Evolutionary conservation across 2,113 vertebrate species (phyloP), one percentile per base, ranked within the genome.

Genomic region (Ciconia stormi): DNA sequence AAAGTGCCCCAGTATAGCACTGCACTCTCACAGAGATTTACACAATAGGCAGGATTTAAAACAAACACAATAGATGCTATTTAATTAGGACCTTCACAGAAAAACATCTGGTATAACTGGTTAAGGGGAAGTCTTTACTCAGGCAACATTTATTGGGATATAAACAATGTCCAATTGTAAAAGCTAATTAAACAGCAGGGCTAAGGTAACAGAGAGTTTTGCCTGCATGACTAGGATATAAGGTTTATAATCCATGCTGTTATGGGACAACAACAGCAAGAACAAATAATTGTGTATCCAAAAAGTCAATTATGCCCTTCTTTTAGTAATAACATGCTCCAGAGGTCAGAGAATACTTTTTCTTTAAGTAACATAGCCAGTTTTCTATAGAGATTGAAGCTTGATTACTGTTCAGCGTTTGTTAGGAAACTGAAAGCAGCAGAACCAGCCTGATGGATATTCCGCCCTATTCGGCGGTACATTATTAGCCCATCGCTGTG

Each of bases 161-260:
- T 91, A 96, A 96, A 93, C 91, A 94, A 93, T 78, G 91, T 95
- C 94, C 95, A 95, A 67, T 74, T 96, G 91, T 90, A 95, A 90
- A 78, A 10, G 21, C 93, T 95, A 94, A 95, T 96, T 97, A 96
- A 97, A 91, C 71, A 86, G 94, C 87, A 70, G 87, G 78, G 63
- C 89, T 93, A 91, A 95, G 78, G 94, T 93, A 96, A 91, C 78
- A 65, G 72, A 92, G 70, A 82, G 66, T 82, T 95, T 93, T 90
- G 91, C 84, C 93, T 69, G 82, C 92, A 63, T 93, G 89, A 13
- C 83, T 93, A 32, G 86, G 38, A 93, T 80, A 59, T 80, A 83
- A 95, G 67, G 81, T 94, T 97, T 96, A 86, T 86, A 94, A 94
- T 73, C 82, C 89, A 78, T 83, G 87, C 58, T 87, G 90, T 93